Base-by-base conservation (phyloP, 2,888 invertebrate genomes). In the Mesorhabditis belari region DNA sequence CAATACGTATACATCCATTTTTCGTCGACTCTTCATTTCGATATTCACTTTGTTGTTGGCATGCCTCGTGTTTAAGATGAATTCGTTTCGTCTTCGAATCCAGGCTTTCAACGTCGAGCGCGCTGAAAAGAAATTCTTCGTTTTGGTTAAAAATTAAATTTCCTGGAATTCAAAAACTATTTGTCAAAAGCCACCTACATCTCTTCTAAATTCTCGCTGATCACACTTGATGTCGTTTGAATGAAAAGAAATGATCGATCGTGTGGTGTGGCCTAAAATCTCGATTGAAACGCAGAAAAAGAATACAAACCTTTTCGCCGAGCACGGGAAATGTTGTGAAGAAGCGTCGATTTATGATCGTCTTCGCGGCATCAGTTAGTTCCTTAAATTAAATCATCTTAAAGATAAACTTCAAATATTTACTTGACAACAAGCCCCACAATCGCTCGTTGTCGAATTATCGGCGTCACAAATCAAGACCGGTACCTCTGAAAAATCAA, bases 351-450 rank as follows among this genome's bases (percentile, higher is more conserved):
- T 67, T 64, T 44, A 67, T 60, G 27, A 57, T 57, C 9, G 64
- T 35, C 5, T 64, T 35, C 26, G 64, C 67, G 9, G 49, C 23
- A 49, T 67, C 67, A 50, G 55, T 64, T 49, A 67, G 28, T 23
- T 64, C 58, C 44, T 35, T 17, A 35, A 35, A n/a, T n/a, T n/a
- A n/a, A 1, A 35, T n/a, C 44, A 17, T 9, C n/a, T 35, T 35
- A 17, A n/a, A 35, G 12, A 35, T 17, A 35, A 17, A 17, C 12
- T 35, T 9, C 44, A 35, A n/a, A n/a, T n/a, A n/a, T n/a, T n/a
- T 35, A 35, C 44, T 6, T 58, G 60, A 50, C 67, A 67, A n/a
- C 64, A 61, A 5, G 59, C 57, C n/a, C 67, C 67, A 19, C 67
- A 67, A 26, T 17, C 56, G 1, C 57, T 24, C 21, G 61, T 55